Evolutionary conservation across 2,113 vertebrate species (phyloP), one percentile per base, ranked within the genome.

Genomic region (Charadrius vociferus): DNA sequence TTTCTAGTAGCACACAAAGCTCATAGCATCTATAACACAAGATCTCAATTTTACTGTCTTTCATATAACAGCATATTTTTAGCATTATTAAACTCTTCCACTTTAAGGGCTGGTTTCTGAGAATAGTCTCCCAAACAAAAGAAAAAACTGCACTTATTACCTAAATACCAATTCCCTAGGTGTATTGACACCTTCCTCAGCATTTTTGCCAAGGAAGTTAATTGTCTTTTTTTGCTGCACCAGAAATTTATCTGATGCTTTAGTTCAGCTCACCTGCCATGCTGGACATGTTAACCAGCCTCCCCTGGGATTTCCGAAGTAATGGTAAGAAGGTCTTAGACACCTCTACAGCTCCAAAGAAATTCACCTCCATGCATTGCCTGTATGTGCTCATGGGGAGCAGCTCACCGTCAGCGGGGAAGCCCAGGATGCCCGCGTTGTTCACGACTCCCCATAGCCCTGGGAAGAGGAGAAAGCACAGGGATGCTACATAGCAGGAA

Each of bases 361-460:
- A 99, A 96, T 99, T 99, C 70, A 99, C 99, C 2, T 98, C 98
- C 98, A 99, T 96, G 95, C 97, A 98, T 14, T 88, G 97, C 79
- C 97, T 98, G 96, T 98, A 99, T 1, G 34, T 49, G 4, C 56
- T 88, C 90, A 99, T 97, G 11, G 99, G 98, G 8, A 98, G 96
- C 95, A 99, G 97, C 96, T 99, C 99, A 0, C 96, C 98, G 0
- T 99, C 98, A 0, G 80, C 95, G 0, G 97, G 63, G 19, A 97
- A 98, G 23, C 96, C 96, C 13, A 99, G 71, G 84, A 99, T 12
- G 1, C 99, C 99, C 0, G 99, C 99, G 0, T 99, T 99, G 96
- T 99, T 99, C 95, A 99, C 97, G 1, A 99, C 12, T 32, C 98
- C 99, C 99, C 99, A 99, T 30, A 99, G 96, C 11, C 99, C 99